Evolutionary conservation across 2,888 invertebrate species (phyloP), one percentile per base, ranked within the genome.

Genomic region (Pteria penguin): DNA sequence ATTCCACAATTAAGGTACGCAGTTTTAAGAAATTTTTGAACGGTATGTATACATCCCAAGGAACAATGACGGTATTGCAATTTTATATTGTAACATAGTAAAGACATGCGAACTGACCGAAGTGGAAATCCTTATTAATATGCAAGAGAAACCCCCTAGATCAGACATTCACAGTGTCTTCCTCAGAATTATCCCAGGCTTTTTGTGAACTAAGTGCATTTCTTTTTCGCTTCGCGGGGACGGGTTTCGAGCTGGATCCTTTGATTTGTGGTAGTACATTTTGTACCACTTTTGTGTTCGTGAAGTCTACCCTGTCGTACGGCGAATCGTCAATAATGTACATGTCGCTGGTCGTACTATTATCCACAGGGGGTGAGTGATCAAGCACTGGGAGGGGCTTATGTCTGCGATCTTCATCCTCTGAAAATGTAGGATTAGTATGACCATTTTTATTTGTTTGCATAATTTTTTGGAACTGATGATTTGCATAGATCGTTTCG

Each of bases 401-500:
- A 4, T 29, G 33, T 61, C 60, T 67, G 24, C 67, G 33, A 11
- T 27, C 54, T 2, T 68, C 57, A 57, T 68, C 68, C 18, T n/a
- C 29, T 8, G 33, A 27, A 29, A 33, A 68, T 18, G 33, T 55
- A 11, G 8, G 24, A 26, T 66, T 66, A 1, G 24, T 26, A 45
- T 65, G 57, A 24, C 45, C 65, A 14, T 31, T 45, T 8, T 18
- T 45, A 14, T 45, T 45, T 18, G 8, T 45, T 18, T 45, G 45
- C 18, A 45, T 45, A n/a, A 73, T 57, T 55, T 73, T 73, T 33
- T 67, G 61, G 57, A 73, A 73, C 55, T 73, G 73, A 54, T 60
- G 67, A 61, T 73, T 73, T 60, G 67, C 67, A 68, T 73, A 73
- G 31, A 73, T 73, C 18, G 31, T 52, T 54, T 67, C 67, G 4